Base-by-base conservation (phyloP, 2,797 vertebrate species). In the Pangasius sanitwongsei region DNA sequence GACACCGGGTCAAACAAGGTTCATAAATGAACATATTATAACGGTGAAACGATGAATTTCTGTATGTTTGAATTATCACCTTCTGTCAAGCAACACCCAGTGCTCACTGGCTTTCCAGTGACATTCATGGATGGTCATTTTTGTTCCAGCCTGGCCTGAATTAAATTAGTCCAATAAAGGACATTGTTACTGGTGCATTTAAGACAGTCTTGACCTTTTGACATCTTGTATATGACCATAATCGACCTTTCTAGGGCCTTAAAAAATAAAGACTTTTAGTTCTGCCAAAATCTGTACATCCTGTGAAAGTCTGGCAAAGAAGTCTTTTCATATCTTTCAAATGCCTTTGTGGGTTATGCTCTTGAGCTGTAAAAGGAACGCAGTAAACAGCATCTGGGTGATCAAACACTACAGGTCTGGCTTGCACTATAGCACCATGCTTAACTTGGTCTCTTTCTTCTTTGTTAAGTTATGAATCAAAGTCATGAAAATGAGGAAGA, bases 221-320 rank as follows among this genome's bases (percentile, higher is more conserved):
- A 59, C 78, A 57, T 81, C 20, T 81, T 81, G 16, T 34, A 15
- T 41, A 77, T 77, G 70, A 50, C 25, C 44, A 72, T n/a, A 44
- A 50, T 28, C 2, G 28, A n/a, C 6, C 44, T 28, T 77, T 50
- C 44, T 50, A n/a, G 25, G 11, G 50, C 25, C 25, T 75, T 75
- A 48, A 44, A 74, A 72, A 77, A 75, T 28, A 77, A 80, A 31
- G n/a, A 7, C 15, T 80, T 82, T 59, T 82, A 25, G 55, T 82
- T 82, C 20, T 31, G 77, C 15, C n/a, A 80, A 80, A 80, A 53
- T n/a, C 81, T 20, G 16, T 37, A 31, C 6, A 1, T 37, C 55
- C 20, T 15, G 9, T 81, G 23, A 61, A 78, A 65, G 18, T 67
- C 72, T n/a, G 37, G 8, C 41, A 75, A 85, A 25, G 67, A 37